These are phyloP conservation scores for Yponomeuta plumbellus DNA, from an alignment of 2,888 invertebrate species.

Conservation along the genomic window DNA sequence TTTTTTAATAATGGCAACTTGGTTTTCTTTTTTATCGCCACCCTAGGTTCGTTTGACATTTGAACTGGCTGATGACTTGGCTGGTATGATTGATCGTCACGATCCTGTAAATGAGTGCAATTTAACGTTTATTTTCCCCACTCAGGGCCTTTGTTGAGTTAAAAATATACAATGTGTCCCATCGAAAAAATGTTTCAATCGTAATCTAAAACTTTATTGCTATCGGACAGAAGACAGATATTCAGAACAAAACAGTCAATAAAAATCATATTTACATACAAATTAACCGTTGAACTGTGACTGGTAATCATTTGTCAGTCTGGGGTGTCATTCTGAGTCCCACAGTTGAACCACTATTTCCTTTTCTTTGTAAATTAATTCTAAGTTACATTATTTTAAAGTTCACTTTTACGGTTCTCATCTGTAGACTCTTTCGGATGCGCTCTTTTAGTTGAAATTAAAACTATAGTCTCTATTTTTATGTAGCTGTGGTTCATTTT, in stretches of 20 bases:
- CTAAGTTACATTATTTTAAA: constrained; percentile 33
- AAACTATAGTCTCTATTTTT: constrained; percentile 30
- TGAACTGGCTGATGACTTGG: constrained; percentile 74
- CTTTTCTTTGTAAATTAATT: constrained; percentile 35
- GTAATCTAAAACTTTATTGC: background rate
- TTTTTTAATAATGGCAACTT: constrained; percentile 75
- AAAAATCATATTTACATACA: constrained; percentile 60
- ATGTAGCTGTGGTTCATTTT: constrained; percentile 34
- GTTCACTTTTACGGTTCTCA: constrained; percentile 38
- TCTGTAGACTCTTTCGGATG: constrained; percentile 23
- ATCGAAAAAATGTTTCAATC: constrained; percentile 14
- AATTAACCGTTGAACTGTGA: constrained; percentile 67
- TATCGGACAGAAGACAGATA: background rate
- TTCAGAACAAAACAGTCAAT: constrained; percentile 32
- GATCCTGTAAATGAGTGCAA: constrained; percentile 74
- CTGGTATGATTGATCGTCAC: constrained; percentile 71
- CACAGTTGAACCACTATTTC: constrained; percentile 32
- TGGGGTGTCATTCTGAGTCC: constrained; percentile 61
- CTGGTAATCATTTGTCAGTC: constrained; percentile 69
- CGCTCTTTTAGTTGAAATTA: constrained; percentile 18
- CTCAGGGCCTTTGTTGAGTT: constrained; percentile 59
- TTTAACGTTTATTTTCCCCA: constrained; percentile 69
- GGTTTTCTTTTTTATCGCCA: constrained; percentile 70
- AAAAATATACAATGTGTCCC: constrained; percentile 30
- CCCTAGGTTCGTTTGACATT: constrained; percentile 76